Conservation (phyloP, 2,888 invertebrate species). For the Luffia ferchaultella region DNA sequence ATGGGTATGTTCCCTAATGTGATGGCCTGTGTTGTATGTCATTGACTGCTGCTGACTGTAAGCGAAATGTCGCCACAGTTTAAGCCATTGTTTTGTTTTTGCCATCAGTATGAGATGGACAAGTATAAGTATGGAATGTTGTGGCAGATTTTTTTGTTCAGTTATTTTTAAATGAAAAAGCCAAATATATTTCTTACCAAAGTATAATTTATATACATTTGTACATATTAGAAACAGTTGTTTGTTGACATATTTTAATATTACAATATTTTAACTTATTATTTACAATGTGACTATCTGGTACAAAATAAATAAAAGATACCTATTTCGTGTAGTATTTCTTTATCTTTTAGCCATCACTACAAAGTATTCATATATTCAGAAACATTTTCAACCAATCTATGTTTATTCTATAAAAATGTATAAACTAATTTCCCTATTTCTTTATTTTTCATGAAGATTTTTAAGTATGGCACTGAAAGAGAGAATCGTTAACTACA, state of each 20-base stretch:
- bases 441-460: no score
- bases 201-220: slow-evolving; percentile 52
- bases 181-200: neutral
- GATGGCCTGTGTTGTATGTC: no score
- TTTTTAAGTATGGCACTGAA: neutral
- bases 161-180: neutral
- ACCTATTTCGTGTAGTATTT: neutral
- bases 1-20: no score
- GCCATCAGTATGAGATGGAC: no score
- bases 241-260: slow-evolving; percentile 32
- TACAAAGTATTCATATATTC: neutral
- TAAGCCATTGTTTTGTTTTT: no score
- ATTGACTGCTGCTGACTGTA: no score
- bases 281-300: slow-evolving; percentile 47
- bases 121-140: no score
- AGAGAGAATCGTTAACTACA: neutral
- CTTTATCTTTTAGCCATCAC: neutral
- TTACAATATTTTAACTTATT: slow-evolving; percentile 20
- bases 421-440: no score
- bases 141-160: no score
- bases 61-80: no score
- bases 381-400: neutral
- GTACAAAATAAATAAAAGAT: slow-evolving; percentile 43
- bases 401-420: no score
- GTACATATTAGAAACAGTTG: slow-evolving; percentile 42